Evolutionary conservation across 2,888 invertebrate species (phyloP).

Genomic region (Pseudococcus viburni): DNA sequence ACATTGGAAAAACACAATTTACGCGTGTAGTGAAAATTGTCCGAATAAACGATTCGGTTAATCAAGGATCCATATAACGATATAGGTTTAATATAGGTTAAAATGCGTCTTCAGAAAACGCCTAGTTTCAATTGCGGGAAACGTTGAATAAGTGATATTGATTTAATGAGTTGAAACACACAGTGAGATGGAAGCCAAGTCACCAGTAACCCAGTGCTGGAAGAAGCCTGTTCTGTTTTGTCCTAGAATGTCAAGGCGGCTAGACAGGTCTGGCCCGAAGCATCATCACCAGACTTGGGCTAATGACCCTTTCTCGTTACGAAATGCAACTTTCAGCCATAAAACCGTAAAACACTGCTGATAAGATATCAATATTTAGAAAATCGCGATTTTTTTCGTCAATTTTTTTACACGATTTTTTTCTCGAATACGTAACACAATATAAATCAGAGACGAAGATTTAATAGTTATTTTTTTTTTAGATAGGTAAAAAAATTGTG

Average conservation of each 20-base stretch:
- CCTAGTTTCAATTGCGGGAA: constrained; percentile 61
- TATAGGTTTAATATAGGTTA: constrained; percentile 27
- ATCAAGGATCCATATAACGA: constrained; percentile 41
- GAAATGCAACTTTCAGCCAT: constrained; percentile 64
- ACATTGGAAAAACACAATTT: neutral
- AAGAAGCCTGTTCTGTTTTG: constrained; percentile 65
- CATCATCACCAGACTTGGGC: constrained; percentile 65
- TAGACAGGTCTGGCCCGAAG: constrained; percentile 67
- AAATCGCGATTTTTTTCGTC: neutral
- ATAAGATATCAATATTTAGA: constrained; percentile 25
- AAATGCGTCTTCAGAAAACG: constrained; percentile 44
- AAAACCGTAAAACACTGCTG: constrained; percentile 28
- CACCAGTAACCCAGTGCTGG: constrained; percentile 66
- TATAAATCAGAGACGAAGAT: neutral
- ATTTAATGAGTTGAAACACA: constrained; percentile 61
- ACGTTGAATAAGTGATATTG: constrained; percentile 56
- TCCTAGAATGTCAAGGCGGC: constrained; percentile 67
- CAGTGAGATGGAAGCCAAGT: constrained; percentile 59
- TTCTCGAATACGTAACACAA: neutral
- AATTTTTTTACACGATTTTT: neutral
- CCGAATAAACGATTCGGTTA: neutral
- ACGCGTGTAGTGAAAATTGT: neutral
- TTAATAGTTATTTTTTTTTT: neutral
- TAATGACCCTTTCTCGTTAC: constrained; percentile 66
- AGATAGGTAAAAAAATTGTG: neutral